These are phyloP conservation scores for Xylocopa sonorina DNA, from an alignment of 1,140 invertebrate genomes.

Conservation along the genomic window DNA sequence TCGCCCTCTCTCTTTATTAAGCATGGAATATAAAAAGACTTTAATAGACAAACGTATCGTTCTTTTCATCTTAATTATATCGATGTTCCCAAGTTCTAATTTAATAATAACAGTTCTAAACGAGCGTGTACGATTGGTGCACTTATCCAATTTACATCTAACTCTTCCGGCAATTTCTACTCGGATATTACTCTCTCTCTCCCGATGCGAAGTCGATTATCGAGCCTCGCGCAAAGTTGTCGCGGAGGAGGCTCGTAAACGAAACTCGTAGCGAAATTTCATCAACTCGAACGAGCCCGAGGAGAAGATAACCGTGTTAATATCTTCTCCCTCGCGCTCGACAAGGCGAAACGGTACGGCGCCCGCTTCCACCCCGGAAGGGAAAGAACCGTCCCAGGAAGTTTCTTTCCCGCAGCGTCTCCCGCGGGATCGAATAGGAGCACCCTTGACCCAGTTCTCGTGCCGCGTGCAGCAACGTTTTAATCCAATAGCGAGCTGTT, in stretches of 20 bases:
- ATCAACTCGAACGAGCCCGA: neutral
- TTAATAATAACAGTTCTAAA: neutral
- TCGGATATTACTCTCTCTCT: conserved; percentile 1
- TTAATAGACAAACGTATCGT: too few species aligned
- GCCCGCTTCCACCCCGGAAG: neutral
- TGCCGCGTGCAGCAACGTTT: neutral
- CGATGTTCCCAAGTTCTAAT: too few species aligned
- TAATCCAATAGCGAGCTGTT: neutral
- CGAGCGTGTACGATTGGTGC: neutral
- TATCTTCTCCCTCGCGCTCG: neutral
- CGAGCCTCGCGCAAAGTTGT: neutral
- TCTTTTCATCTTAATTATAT: neutral
- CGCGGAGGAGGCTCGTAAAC: neutral
- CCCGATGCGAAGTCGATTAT: conserved; percentile 18
- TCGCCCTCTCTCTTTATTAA: too few species aligned
- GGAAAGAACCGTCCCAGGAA: neutral
- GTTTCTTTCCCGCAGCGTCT: neutral
- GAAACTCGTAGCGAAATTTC: conserved; percentile 2
- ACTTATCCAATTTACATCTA: conserved; percentile 2
- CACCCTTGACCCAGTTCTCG: conserved; percentile 31
- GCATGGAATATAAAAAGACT: too few species aligned
- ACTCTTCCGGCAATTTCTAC: neutral
- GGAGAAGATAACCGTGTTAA: conserved; percentile 16
- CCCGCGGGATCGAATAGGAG: conserved; percentile 7
- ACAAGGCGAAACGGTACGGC: neutral